Evolutionary conservation across 30 jellyfish, hydroid and myxozoan genomes (phyloP).

Genomic region (Calvadosia cruxmelitensis): DNA sequence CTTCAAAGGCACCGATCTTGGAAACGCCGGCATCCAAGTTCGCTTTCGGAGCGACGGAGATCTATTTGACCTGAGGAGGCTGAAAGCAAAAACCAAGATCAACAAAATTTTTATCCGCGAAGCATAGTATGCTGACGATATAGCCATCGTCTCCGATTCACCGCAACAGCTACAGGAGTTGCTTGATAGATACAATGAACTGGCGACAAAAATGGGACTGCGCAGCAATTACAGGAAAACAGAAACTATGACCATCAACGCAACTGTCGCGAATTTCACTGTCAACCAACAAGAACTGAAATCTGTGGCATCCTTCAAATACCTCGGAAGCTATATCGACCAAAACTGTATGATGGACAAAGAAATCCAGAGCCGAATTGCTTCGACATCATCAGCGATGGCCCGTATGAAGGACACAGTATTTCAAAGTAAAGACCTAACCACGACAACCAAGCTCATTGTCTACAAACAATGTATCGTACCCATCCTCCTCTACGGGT

Average conservation of each 20-base stretch:
- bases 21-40: slow-evolving; percentile 14
- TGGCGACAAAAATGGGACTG: slow-evolving; percentile 30
- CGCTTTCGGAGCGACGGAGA: slow-evolving; percentile 41
- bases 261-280: slow-evolving; percentile 32
- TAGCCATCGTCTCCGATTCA: slow-evolving; percentile 15
- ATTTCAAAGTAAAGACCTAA: too few relatives aligned
- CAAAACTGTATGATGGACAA: too few relatives aligned
- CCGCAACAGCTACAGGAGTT: slow-evolving; percentile 23
- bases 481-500: too few relatives aligned
- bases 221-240: slow-evolving; percentile 36
- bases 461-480: too few relatives aligned
- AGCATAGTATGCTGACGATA: slow-evolving; percentile 42
- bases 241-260: slow-evolving; percentile 40
- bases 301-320: too few relatives aligned
- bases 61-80: slow-evolving; percentile 40
- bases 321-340: too few relatives aligned
- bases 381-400: too few relatives aligned
- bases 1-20: slow-evolving; percentile 10
- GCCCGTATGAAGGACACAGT: too few relatives aligned
- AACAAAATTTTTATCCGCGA: slow-evolving; percentile 25
- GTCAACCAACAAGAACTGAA: too few relatives aligned
- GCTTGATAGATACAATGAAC: slow-evolving; percentile 12
- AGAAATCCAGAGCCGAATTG: too few relatives aligned
- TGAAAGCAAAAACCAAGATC: slow-evolving; percentile 19
- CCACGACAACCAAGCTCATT: too few relatives aligned